Base-by-base conservation (phyloP, 2,888 invertebrate genomes). In the Arrhopalites spinosus region DNA sequence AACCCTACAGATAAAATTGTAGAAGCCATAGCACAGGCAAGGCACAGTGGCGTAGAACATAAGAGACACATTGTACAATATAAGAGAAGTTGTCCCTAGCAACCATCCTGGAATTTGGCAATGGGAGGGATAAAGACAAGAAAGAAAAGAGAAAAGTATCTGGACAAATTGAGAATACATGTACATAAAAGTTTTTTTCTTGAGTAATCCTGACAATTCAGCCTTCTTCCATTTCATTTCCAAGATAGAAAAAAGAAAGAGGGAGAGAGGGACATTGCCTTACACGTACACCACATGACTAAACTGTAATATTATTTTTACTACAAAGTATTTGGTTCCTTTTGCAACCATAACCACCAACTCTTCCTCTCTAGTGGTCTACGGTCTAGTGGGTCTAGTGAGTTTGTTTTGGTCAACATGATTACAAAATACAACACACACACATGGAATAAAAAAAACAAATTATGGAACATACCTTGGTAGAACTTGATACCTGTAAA, bases 401-500 rank as follows among this genome's bases (percentile, higher is more conserved):
- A 7, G 3, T 11, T 36, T 3, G 36, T 36, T 36, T 11, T 36
- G 36, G 36, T 36, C 11, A 11, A 11, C 36, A 36, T 7, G 36
- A 36, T 3, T 7, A 36, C 11, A 36, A 36, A 7, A 7, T 36
- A 11, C 5, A 36, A 11, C 3, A 11, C 36, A 36, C 2, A 53
- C 53, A 20, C 13, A 20, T 59, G 20, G 59, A 59, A 59, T 59
- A 13, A 11, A 59, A 23, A 50, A 17, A 63, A 63, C 15, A 63
- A 63, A 20, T 11, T 20, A 20, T 8, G n/a, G 25, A 45, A 17
- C 59, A 70, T 85, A 92, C 90, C 93, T 91, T 15, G 96, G 96
- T 50, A 96, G 87, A 77, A 97, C 95, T 88, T 97, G 96, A 85
- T 97, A 36, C 11, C 36, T 36, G 36, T 11, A 36, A 36, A 36